Percentiles rank a stretch among this genome's conserved stretches.
Evolutionary conservation across 2,113 vertebrate species (phyloP).

Genomic region (Smithornis capensis): DNA sequence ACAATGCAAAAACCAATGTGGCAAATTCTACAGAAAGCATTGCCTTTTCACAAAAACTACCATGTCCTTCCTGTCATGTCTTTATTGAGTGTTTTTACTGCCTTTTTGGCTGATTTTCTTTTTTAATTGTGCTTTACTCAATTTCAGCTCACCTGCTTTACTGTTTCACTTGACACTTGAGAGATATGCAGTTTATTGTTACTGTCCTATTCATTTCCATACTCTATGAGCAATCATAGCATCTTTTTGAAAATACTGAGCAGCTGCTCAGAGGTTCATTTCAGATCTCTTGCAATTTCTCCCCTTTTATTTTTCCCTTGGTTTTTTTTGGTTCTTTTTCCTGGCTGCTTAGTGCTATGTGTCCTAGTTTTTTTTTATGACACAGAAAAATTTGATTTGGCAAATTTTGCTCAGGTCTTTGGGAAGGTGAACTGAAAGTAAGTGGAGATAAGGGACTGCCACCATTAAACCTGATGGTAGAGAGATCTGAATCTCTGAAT

Average conservation of each 20-base stretch:
- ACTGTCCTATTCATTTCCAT: not conserved
- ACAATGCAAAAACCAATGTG: not conserved
- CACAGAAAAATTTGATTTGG: not conserved
- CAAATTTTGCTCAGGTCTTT: not conserved
- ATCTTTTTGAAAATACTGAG: not conserved
- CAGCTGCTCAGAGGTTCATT: constrained; percentile 14
- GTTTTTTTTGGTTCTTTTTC: not conserved
- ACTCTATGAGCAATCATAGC: not conserved
- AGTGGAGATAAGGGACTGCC: not conserved
- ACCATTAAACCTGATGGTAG: not conserved
- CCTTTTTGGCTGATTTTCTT: not conserved
- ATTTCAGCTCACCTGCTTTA: not conserved
- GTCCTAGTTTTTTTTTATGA: not conserved
- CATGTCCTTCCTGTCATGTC: not conserved
- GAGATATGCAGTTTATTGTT: not conserved
- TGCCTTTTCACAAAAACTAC: not conserved
- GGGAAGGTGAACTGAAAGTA: not conserved
- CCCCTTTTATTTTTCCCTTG: no score
- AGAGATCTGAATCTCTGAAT: not conserved
- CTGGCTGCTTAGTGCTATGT: not conserved
- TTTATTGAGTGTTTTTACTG: not conserved
- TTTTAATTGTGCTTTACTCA: not conserved
- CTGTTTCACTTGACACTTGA: not conserved
- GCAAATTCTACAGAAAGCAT: not conserved
- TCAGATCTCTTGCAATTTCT: not conserved